Base-by-base conservation (phyloP, 2,888 invertebrate species). In the Achlya flavicornis region DNA sequence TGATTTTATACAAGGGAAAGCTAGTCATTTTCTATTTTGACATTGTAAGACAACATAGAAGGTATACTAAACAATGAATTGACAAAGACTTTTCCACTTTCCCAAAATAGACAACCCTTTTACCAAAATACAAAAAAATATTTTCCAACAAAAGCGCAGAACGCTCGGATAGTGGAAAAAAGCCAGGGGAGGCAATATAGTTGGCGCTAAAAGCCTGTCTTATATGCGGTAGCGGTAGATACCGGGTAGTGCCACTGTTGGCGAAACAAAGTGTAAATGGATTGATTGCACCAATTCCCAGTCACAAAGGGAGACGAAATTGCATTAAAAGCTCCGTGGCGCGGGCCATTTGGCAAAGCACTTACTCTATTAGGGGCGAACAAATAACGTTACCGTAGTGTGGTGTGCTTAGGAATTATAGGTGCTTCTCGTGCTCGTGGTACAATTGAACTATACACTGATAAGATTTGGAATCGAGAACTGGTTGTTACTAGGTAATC, bases 241-340 rank as follows among this genome's bases (percentile, higher is more conserved):
- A 71, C 64, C 65, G 73, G 70, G 71, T 74, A 79, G 79, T 78
- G 77, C 72, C 82, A 79, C 84, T 90, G 91, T 90, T 92, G 88
- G 88, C 89, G 94, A 93, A 94, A 94, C 94, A 94, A 91, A 94
- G 94, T 92, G 93, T 92, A 94, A 94, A 94, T 94, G 94, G 92
- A 94, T 92, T 93, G 94, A 94, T 94, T 93, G 94, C 89, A 87
- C 88, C 94, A 94, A 94, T 94, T 94, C 87, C 81, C 79, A 77
- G 73, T 77, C 89, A 93, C 94, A 94, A 94, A 94, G 94, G 93
- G 89, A 87, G 79, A 77, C 76, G 79, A 89, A 92, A 94, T 94
- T 91, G 89, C 89, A 93, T 94, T 94, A 94, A 93, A 93, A 92
- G 92, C 92, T 89, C 87, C 90, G 90, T 86, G 89, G 90, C 92